Evolutionary conservation across 2,797 vertebrate species (phyloP).

Genomic region (Hybognathus amarus): DNA sequence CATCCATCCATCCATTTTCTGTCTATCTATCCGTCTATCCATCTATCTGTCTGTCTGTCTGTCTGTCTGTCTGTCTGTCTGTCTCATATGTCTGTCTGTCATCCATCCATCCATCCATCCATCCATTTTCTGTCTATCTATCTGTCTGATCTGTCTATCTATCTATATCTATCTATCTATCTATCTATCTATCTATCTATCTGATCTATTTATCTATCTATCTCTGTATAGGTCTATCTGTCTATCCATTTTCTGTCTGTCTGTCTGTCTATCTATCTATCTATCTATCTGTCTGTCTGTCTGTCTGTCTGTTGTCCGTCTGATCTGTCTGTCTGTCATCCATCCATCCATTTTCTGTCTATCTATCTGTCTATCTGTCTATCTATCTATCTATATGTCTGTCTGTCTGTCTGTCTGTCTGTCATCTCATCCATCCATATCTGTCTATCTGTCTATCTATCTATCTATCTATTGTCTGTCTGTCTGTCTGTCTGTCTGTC

Average conservation of each 20-base stretch:
- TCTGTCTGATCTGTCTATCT: accelerated
- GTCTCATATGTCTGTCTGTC: background rate
- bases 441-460: background rate
- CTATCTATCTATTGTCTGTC: background rate
- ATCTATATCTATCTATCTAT: accelerated
- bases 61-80: accelerated
- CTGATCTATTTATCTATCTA: accelerated
- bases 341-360: too few species aligned
- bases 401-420: background rate
- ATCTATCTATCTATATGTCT: background rate
- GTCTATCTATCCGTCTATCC: background rate
- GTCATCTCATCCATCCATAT: too few species aligned
- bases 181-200: accelerated
- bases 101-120: accelerated
- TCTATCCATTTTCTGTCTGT: background rate
- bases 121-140: accelerated
- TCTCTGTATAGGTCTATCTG: background rate
- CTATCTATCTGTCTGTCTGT: background rate
- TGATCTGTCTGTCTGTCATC: too few species aligned
- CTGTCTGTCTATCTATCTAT: background rate
- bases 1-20: background rate
- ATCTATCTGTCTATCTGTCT: background rate
- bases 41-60: accelerated
- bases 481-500: background rate
- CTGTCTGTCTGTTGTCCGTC: background rate